Conservation (phyloP, 2,888 invertebrate species). For the Andrena camellia region DNA sequence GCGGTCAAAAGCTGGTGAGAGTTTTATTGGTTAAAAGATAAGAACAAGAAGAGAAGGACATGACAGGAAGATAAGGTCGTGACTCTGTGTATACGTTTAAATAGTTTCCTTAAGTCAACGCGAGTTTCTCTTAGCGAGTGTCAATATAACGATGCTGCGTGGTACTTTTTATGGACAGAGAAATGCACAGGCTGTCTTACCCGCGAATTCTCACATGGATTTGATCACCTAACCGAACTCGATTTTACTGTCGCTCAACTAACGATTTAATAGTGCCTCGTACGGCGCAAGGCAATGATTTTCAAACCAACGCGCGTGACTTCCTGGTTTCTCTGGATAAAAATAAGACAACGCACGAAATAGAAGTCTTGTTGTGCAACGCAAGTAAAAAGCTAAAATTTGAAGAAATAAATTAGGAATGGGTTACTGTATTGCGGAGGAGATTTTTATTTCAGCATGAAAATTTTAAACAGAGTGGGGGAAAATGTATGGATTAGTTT, state of each 20-base stretch:
- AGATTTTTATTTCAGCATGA: too few species aligned
- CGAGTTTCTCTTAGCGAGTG: conserved; percentile 65
- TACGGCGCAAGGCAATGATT: conserved; percentile 2
- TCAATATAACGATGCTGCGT: conserved; percentile 40
- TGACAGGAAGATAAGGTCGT: conserved; percentile 47
- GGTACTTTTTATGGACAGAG: conserved; percentile 8
- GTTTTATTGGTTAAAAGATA: conserved; percentile 36
- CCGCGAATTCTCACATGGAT: background rate
- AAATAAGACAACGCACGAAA: background rate
- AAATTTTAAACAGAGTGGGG: too few species aligned
- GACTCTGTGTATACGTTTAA: conserved; percentile 23
- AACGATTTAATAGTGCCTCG: conserved; percentile 11
- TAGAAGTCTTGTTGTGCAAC: conserved; percentile 6
- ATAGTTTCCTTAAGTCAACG: conserved; percentile 50
- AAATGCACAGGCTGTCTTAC: background rate
- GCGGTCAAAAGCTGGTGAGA: conserved; percentile 48
- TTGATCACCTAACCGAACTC: background rate
- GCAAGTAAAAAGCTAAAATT: background rate
- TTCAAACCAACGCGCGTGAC: background rate
- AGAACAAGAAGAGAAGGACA: background rate
- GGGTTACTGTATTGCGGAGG: too few species aligned
- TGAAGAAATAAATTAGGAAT: too few species aligned
- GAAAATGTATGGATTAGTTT: too few species aligned
- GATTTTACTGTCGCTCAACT: background rate
- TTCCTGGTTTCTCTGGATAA: background rate